Base-by-base conservation (phyloP, 2,888 invertebrate genomes). In the Troides helena region DNA sequence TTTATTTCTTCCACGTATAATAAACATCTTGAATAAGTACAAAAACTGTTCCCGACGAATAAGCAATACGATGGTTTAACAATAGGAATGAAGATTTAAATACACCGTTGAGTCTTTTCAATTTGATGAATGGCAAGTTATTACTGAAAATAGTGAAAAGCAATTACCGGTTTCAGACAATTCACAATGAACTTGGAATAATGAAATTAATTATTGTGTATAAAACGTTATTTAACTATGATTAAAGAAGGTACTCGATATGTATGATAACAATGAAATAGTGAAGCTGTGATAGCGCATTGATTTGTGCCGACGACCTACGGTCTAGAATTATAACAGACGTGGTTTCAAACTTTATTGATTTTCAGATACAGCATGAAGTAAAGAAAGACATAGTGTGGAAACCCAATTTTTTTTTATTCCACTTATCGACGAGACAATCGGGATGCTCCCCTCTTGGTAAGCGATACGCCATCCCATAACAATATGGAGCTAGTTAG, bases 121-220 rank as follows among this genome's bases (percentile, higher is more conserved):
- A 23, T 17, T 66, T 25, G 61, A 67, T 56, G 62, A 62, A 67
- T 39, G 56, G 67, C 23, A 62, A 62, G 23, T 67, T 56, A 62
- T 62, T 62, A 62, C 56, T 62, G 43, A 67, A 62, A 67, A 67
- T 67, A 67, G 23, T 67, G 56, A 25, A 67, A 23, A 67, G 56
- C 67, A 62, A 68, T 68, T 68, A 68, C 62, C 58, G 68, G 68
- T 63, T 68, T 62, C 12, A 68, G 63, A 67, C 39, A 62, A 68
- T 43, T 68, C 36, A 68, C 63, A 59, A 68, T 68, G 58, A 62
- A 50, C 56, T 64, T 64, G 61, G 62, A 69, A 58, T 56, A 58
- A 21, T 53, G 46, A 65, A 58, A 62, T 62, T 59, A 63, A 62
- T 62, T 62, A 62, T 59, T 63, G 46, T 63, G 18, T 59, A 59